Evolutionary conservation across 2,888 invertebrate species (phyloP).

Genomic region (Tortricodes alternella): DNA sequence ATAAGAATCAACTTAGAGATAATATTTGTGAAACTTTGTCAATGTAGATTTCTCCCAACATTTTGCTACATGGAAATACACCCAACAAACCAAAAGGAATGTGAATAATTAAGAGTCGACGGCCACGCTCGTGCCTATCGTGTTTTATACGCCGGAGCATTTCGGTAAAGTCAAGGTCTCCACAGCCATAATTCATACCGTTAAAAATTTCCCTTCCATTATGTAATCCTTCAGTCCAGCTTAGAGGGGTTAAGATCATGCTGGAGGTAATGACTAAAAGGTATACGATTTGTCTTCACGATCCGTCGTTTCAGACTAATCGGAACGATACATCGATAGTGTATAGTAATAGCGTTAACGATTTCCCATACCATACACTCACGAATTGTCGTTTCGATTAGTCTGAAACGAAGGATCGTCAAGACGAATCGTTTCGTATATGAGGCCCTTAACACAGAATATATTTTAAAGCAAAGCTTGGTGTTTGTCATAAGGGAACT

Average conservation of each 20-base stretch:
- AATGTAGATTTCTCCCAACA: neutral
- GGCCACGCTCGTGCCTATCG: conserved; percentile 7
- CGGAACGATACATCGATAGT: too few relatives aligned
- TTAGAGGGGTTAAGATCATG: neutral
- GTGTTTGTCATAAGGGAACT: too few relatives aligned
- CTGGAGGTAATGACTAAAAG: neutral
- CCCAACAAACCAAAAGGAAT: neutral
- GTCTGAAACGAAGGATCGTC: too few relatives aligned
- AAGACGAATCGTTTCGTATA: too few relatives aligned
- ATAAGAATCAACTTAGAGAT: neutral
- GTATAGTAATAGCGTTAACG: too few relatives aligned
- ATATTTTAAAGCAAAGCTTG: too few relatives aligned
- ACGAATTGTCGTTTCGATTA: too few relatives aligned
- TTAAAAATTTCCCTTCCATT: conserved; percentile 8
- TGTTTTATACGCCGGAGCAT: neutral
- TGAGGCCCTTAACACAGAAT: too few relatives aligned
- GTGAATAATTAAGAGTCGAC: neutral
- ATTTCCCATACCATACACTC: too few relatives aligned
- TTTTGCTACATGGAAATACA: neutral
- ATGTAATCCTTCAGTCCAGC: neutral
- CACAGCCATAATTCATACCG: neutral
- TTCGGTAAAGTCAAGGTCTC: conserved; percentile 9
- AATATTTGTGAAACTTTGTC: neutral
- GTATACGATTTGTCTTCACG: neutral
- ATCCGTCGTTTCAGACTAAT: too few relatives aligned